Evolutionary conservation across 2,888 invertebrate species (phyloP).

Genomic region (Xiphydria camelus): DNA sequence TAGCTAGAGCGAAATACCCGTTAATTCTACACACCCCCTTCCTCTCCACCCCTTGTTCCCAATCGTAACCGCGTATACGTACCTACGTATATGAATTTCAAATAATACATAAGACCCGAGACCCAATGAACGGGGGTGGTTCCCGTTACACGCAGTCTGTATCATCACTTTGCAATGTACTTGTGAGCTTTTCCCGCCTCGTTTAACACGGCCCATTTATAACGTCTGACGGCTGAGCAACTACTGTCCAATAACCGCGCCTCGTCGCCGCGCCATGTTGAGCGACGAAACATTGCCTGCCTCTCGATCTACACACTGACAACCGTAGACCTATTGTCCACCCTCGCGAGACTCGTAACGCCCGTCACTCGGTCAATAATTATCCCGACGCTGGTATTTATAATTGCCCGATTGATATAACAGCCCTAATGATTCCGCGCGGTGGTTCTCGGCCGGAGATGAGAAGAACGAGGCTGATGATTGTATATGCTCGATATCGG

Average conservation of each 20-base stretch:
- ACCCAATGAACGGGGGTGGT: no score
- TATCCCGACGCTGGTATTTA: slow-evolving; percentile 17
- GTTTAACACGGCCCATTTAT: slow-evolving; percentile 43
- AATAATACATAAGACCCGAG: no score
- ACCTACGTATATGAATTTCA: no score
- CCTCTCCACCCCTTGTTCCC: no score
- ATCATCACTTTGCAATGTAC: slow-evolving; percentile 41
- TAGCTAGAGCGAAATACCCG: no score
- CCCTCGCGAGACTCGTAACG: not conserved
- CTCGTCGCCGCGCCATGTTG: no score
- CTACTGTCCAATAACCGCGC: slow-evolving; percentile 29
- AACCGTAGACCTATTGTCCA: not conserved
- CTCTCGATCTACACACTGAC: not conserved
- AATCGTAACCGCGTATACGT: no score
- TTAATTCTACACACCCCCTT: no score
- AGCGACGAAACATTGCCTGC: not conserved
- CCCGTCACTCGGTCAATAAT: slow-evolving; percentile 20
- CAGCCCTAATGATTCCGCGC: slow-evolving; percentile 14
- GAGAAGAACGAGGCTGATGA: no score
- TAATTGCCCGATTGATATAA: slow-evolving; percentile 37
- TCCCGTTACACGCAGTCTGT: slow-evolving; percentile 35
- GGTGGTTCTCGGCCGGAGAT: no score
- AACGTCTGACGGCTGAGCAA: slow-evolving; percentile 33
- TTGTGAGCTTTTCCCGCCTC: slow-evolving; percentile 45
- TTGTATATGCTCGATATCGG: no score